Evolutionary conservation across 2,888 invertebrate genomes (phyloP).

Genomic region (Drosophila atripex): DNA sequence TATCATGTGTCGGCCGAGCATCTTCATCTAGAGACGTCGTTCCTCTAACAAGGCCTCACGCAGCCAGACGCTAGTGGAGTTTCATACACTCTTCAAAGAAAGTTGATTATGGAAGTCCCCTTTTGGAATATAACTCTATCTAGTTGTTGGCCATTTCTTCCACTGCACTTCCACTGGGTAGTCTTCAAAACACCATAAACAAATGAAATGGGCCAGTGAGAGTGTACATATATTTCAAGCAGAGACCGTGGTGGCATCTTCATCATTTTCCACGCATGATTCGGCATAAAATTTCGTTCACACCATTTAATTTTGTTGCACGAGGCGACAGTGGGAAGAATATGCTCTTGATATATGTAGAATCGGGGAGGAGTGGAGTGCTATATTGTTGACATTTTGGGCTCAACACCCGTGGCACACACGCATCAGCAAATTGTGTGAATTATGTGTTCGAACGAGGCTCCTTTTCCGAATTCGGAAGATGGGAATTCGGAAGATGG

Average conservation of each 20-base stretch:
- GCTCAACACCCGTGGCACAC: conserved; percentile 58
- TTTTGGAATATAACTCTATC: neutral
- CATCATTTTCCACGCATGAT: conserved; percentile 79
- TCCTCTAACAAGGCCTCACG: conserved; percentile 51
- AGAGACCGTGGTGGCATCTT: conserved; percentile 60
- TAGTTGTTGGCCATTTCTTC: neutral
- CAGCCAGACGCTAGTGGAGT: too few relatives aligned
- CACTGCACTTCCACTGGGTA: conserved; percentile 7
- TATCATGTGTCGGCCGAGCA: conserved; percentile 49
- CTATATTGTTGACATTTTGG: conserved; percentile 69
- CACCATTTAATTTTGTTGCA: conserved; percentile 73
- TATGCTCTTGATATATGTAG: conserved; percentile 19
- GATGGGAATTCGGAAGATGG: too few relatives aligned
- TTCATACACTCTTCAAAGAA: neutral
- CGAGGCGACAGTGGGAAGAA: conserved; percentile 20
- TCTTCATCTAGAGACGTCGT: conserved; percentile 64
- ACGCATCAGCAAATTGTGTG: conserved; percentile 73
- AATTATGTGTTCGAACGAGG: conserved; percentile 54
- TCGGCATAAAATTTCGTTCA: conserved; percentile 80
- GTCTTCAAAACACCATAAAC: conserved; percentile 56
- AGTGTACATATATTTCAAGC: conserved; percentile 72
- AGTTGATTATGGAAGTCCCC: too few relatives aligned
- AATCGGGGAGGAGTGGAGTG: conserved; percentile 22
- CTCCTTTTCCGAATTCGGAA: conserved; percentile 18
- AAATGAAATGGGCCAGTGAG: conserved; percentile 73